These are phyloP conservation scores for Trichonephila clavata DNA, from an alignment of 1,140 invertebrate genomes.

Conservation along the genomic window DNA sequence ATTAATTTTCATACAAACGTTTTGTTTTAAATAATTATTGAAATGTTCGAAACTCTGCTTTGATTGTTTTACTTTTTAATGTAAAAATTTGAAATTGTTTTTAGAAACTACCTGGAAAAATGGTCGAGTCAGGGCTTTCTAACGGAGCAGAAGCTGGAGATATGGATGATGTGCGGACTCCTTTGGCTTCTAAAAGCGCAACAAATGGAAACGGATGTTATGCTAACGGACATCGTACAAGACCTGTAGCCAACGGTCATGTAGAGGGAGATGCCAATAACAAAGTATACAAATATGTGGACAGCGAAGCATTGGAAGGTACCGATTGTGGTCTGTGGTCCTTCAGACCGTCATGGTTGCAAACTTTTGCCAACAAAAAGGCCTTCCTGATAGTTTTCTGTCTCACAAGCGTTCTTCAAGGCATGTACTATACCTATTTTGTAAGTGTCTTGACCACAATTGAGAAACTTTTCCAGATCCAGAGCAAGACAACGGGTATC, in stretches of 20 bases:
- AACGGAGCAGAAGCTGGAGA: slow-evolving; percentile 25
- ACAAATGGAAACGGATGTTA: slow-evolving; percentile 64
- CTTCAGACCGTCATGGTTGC: slow-evolving; percentile 85
- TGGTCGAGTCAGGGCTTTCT: slow-evolving; percentile 46
- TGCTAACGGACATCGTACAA: slow-evolving; percentile 50
- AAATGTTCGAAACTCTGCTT: no score
- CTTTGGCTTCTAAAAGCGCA: slow-evolving; percentile 33
- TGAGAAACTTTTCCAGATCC: slow-evolving; percentile 97
- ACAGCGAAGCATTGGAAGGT: slow-evolving; percentile 16
- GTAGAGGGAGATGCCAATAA: slow-evolving; percentile 12
- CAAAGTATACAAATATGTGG: slow-evolving; percentile 8
- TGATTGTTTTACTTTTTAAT: no score
- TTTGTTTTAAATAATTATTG: no score
- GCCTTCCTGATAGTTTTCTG: slow-evolving; percentile 93
- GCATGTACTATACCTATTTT: slow-evolving; percentile 97
- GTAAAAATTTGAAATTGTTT: background rate
- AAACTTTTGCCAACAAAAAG: slow-evolving; percentile 89
- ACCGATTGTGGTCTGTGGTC: slow-evolving; percentile 77
- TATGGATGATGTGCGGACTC: slow-evolving; percentile 54
- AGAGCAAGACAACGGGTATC: slow-evolving; percentile 95
- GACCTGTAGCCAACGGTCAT: slow-evolving; percentile 45
- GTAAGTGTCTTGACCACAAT: slow-evolving; percentile 98
- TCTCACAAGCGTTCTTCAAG: slow-evolving; percentile 87
- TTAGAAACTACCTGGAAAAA: slow-evolving; percentile 11
- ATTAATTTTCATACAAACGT: no score